These are phyloP conservation scores for Champsocephalus gunnari DNA, from an alignment of 2,797 vertebrate genomes.

Conservation along the genomic window DNA sequence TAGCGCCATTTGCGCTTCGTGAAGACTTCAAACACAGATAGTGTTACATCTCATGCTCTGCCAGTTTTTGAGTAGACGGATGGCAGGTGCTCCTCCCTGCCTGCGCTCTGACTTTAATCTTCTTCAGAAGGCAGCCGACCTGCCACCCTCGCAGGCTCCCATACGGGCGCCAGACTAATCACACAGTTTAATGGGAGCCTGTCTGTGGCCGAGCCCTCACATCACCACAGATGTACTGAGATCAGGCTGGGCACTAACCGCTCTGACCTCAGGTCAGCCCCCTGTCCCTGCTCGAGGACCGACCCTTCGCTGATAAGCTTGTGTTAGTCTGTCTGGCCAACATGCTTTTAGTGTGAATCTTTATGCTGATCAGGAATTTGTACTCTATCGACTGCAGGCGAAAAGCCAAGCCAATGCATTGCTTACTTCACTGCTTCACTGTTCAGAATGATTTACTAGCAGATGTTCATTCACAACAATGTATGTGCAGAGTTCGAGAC, in stretches of 20 bases:
- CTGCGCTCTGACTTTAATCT: conserved; percentile 53
- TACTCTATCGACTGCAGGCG: neutral
- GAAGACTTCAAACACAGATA: conserved; percentile 36
- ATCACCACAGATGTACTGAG: conserved; percentile 39
- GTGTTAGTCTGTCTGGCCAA: conserved; percentile 26
- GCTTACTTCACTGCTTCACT: neutral
- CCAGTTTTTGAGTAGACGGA: conserved; percentile 20
- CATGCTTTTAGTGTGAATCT: neutral
- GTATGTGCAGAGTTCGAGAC: neutral
- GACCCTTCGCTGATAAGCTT: conserved; percentile 13
- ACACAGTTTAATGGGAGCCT: conserved; percentile 49
- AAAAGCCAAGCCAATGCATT: neutral
- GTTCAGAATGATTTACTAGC: neutral
- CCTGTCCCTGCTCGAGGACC: conserved; percentile 7
- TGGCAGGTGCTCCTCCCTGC: conserved; percentile 56
- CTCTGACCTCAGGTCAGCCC: conserved; percentile 47
- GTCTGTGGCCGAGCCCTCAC: conserved; percentile 41
- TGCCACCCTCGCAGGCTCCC: conserved; percentile 48
- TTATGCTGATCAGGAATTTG: conserved; percentile 1
- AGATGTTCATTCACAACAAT: neutral
- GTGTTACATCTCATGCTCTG: conserved; percentile 24
- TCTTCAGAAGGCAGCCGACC: conserved; percentile 36
- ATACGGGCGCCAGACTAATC: conserved; percentile 70
- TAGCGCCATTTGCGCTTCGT: conserved; percentile 5
- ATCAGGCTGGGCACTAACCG: conserved; percentile 47